These are phyloP conservation scores for Cyprinodon diabolis DNA, from an alignment of 2,797 vertebrate species.

Conservation along the genomic window DNA sequence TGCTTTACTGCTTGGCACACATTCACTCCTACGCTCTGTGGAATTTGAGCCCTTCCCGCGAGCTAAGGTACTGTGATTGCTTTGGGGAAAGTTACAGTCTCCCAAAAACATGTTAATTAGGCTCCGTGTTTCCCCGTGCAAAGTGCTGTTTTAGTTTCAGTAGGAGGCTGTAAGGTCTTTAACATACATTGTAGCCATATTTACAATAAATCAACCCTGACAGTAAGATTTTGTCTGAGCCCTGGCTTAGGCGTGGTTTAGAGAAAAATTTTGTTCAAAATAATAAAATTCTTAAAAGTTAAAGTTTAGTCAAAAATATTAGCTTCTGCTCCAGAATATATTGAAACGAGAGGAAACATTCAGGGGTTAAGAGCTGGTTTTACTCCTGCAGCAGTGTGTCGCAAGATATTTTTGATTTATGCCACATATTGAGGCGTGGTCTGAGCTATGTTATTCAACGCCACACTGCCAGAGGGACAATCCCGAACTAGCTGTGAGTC, in stretches of 20 bases:
- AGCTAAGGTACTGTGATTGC: slow-evolving; percentile 63
- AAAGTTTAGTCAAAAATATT: neutral
- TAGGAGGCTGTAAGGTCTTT: slow-evolving; percentile 33
- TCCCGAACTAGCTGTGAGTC: no score
- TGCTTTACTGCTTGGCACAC: slow-evolving; percentile 34
- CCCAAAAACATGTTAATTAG: slow-evolving; percentile 76
- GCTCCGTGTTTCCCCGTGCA: slow-evolving; percentile 52
- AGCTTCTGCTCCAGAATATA: neutral
- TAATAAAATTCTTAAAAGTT: neutral
- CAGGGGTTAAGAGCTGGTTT: neutral
- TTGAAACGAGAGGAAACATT: neutral
- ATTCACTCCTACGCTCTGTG: slow-evolving; percentile 51
- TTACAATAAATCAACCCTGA: slow-evolving; percentile 26
- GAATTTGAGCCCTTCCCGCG: slow-evolving; percentile 73
- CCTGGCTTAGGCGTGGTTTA: neutral
- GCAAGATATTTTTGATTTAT: no score
- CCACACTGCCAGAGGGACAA: no score
- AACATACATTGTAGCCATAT: slow-evolving; percentile 1
- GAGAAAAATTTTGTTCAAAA: neutral
- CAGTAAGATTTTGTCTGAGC: slow-evolving; percentile 1
- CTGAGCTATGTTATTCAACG: no score
- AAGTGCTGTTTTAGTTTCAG: slow-evolving; percentile 60
- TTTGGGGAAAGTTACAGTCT: slow-evolving; percentile 73
- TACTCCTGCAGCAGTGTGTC: no score
- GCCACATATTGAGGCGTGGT: no score